Conservation (phyloP, 2,797 vertebrate genomes). For the Peromyscus nudipes region DNA sequence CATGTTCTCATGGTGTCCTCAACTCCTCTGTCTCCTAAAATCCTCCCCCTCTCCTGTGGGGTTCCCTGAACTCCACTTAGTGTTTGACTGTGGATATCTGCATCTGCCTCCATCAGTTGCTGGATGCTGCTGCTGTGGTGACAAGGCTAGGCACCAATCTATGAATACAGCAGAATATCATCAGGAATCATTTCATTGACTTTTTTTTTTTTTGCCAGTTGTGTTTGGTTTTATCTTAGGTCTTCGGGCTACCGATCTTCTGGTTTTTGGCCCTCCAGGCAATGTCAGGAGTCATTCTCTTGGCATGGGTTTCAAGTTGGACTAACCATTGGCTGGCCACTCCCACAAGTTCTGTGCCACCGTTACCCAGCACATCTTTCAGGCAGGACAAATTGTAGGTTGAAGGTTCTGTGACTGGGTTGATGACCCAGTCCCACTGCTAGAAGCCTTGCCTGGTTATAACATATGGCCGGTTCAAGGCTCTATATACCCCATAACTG, state of each 20-base stretch:
- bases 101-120: background rate
- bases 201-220: background rate
- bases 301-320: background rate
- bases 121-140: background rate
- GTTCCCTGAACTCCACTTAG: background rate
- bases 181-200: background rate
- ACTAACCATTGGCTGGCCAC: background rate
- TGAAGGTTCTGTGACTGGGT: background rate
- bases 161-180: background rate
- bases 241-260: background rate
- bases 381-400: background rate
- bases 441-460: background rate
- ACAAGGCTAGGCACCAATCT: background rate
- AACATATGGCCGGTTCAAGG: background rate
- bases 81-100: background rate
- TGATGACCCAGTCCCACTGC: background rate
- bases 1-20: background rate
- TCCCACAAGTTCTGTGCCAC: background rate
- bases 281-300: background rate
- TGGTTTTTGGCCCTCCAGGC: background rate
- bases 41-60: background rate
- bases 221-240: background rate
- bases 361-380: background rate
- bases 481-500: background rate
- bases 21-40: background rate